A percentile compares a stretch with the other conserved stretches of the same genome.
Conservation (phyloP, 2,113 vertebrate genomes). For the Alligator sinensis region DNA sequence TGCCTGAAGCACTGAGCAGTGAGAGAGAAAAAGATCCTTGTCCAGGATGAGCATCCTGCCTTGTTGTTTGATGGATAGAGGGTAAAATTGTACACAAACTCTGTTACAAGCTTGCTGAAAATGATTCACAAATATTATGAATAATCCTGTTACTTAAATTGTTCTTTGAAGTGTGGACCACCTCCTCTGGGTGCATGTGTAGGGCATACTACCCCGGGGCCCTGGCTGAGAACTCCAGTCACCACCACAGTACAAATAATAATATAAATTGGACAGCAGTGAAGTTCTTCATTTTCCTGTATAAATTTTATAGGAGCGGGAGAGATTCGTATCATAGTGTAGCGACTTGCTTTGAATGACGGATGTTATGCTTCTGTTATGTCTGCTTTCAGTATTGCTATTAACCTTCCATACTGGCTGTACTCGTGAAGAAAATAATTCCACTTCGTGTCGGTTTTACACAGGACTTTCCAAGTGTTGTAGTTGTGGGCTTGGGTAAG, state of each 20-base stretch:
- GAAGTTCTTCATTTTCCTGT: not conserved
- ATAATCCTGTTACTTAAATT: not conserved
- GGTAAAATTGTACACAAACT: not conserved
- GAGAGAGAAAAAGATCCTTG: not conserved
- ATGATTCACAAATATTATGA: not conserved
- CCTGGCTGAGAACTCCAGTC: not conserved
- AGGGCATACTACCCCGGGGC: not conserved
- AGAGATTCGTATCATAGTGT: fast-evolving
- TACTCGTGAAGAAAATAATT: not conserved
- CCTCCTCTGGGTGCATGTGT: not conserved
- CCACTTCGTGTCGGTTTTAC: conserved; percentile 23
- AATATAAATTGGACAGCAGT: not conserved
- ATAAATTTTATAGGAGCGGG: not conserved
- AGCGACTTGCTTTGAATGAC: fast-evolving
- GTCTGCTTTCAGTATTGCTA: conserved; percentile 6
- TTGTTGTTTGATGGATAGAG: not conserved
- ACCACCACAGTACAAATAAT: not conserved
- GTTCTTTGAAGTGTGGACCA: not conserved
- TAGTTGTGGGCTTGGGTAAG: conserved; percentile 91
- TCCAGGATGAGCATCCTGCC: not conserved
- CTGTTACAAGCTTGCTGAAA: not conserved
- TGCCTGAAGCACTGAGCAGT: not conserved
- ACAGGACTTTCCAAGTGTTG: conserved; percentile 92
- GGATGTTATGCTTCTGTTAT: not conserved
- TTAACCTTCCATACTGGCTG: not conserved